phyloP scores from a whole-genome alignment of 2,797 vertebrate species.

The Gorsachius magnificus region DNA sequence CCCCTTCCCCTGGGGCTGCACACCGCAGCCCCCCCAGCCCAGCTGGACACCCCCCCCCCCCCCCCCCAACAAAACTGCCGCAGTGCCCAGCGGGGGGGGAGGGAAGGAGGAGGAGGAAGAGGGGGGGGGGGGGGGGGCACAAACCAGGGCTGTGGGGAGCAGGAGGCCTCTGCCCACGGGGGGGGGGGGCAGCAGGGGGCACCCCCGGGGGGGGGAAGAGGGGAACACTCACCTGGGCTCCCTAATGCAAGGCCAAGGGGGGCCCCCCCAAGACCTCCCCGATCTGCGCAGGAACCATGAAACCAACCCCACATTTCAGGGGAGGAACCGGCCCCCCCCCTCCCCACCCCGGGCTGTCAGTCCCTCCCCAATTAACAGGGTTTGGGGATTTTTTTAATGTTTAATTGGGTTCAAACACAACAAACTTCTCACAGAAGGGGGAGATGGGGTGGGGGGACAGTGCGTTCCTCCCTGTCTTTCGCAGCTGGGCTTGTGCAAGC shows the following conservation, averaged over 20 bases:
- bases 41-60: too few relatives aligned
- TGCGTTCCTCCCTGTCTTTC: not conserved
- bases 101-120: not conserved
- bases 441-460: not conserved
- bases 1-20: not conserved
- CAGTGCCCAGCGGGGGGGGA: not conserved
- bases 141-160: not conserved
- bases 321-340: too few relatives aligned
- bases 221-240: not conserved
- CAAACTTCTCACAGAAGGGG: not conserved
- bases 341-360: not conserved
- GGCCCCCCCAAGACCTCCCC: not conserved
- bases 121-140: not conserved
- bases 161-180: not conserved
- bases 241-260: too few relatives aligned
- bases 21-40: not conserved
- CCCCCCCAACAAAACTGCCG: not conserved
- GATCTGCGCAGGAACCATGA: not conserved
- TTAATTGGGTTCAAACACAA: slow-evolving; percentile 22
- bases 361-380: not conserved
- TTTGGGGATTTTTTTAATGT: not conserved
- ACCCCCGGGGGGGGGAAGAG: too few relatives aligned
- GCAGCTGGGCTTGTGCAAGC: not conserved
- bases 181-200: not conserved
- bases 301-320: not conserved